A percentile compares a stretch with the other conserved stretches of the same genome.
Conservation (phyloP, 1,140 invertebrate genomes). For the Oedothorax gibbosus region DNA sequence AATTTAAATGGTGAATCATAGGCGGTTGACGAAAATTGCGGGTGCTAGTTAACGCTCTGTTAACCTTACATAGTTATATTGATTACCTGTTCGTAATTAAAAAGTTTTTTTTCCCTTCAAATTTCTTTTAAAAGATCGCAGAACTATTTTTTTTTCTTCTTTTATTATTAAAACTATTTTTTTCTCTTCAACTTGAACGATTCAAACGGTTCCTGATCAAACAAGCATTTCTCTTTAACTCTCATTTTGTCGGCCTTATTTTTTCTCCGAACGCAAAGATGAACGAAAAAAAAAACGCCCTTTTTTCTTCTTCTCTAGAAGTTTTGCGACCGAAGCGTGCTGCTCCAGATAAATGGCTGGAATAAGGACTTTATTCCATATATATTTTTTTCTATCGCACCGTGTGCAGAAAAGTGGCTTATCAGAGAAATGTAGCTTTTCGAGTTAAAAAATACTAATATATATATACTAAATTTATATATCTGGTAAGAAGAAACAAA, state of each 20-base stretch:
- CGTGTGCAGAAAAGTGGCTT: no score
- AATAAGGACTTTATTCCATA: conserved; percentile 17
- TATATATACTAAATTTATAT: no score
- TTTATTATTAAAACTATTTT: not conserved
- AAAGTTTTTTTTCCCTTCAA: no score
- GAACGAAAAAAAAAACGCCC: conserved; percentile 8
- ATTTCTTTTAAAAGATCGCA: not conserved
- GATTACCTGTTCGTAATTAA: no score
- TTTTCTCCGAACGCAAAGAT: conserved; percentile 3
- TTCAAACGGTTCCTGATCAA: conserved; percentile 20
- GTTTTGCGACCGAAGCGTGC: conserved; percentile 42
- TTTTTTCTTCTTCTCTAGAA: not conserved
- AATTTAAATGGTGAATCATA: no score
- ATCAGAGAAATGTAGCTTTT: no score
- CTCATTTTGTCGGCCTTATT: conserved; percentile 23
- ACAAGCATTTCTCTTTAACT: conserved; percentile 25
- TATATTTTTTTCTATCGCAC: conserved; percentile 7
- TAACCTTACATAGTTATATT: no score
- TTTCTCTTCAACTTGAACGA: not conserved
- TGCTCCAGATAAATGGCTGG: conserved; percentile 47
- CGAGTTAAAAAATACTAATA: no score
- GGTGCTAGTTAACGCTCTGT: no score
- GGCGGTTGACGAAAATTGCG: no score
- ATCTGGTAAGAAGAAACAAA: no score
- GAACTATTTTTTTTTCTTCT: not conserved